A percentile compares a stretch with the other conserved stretches of the same genome.
Conservation (phyloP, 2,888 invertebrate species). For the Ommatoiulus sabulosus region DNA sequence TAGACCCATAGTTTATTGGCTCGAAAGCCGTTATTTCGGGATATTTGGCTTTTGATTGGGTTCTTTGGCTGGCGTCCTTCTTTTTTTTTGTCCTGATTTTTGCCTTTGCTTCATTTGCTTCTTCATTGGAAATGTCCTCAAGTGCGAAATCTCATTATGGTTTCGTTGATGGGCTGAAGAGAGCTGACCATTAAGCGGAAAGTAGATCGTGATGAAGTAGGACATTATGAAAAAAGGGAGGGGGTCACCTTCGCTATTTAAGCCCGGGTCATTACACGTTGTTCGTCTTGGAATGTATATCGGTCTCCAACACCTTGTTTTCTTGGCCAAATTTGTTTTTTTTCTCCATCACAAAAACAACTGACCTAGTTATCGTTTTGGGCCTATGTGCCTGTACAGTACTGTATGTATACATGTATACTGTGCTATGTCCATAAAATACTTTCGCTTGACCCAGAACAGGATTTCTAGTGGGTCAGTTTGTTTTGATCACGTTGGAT, state of each 20-base stretch:
- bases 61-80: neutral
- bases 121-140: conserved; percentile 32
- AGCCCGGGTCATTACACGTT: neutral
- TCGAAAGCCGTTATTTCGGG: neutral
- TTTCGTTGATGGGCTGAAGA: conserved; percentile 36
- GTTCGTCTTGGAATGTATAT: neutral
- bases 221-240: neutral
- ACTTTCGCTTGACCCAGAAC: too few relatives aligned
- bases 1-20: neutral
- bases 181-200: conserved; percentile 36
- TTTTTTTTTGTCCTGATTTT: neutral
- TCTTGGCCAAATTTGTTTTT: neutral
- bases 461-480: too few relatives aligned
- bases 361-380: neutral
- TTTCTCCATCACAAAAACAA: neutral
- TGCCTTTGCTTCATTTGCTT: conserved; percentile 17
- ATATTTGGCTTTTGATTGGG: neutral
- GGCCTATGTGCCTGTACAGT: neutral
- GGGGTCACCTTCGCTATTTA: conserved; percentile 17
- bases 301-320: neutral
- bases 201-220: conserved; percentile 9
- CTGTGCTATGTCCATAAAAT: too few relatives aligned
- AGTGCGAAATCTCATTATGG: conserved; percentile 30
- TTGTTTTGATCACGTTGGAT: neutral
- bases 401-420: too few relatives aligned